Percentiles rank a stretch among this genome's conserved stretches.
These are phyloP conservation scores for Byasa hedistus DNA, from an alignment of 2,888 invertebrate genomes.

Conservation along the genomic window DNA sequence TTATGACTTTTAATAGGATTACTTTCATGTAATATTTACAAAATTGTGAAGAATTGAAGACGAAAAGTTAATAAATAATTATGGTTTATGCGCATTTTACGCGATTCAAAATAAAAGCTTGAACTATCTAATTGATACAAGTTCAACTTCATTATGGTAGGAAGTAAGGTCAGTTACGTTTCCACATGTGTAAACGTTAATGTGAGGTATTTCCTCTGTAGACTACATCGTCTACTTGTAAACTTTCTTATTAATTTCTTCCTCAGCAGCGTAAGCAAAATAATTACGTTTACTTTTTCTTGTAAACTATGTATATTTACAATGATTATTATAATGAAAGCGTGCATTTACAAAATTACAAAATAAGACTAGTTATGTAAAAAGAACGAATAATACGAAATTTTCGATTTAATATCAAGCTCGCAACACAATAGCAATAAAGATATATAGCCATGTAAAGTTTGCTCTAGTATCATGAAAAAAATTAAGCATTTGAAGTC, in stretches of 20 bases:
- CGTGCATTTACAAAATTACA: too few species aligned
- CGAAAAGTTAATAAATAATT: background rate
- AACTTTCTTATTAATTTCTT: conserved; percentile 20
- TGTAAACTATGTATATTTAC: background rate
- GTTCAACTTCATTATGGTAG: conserved; percentile 21
- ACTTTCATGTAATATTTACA: background rate
- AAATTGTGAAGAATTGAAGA: too few species aligned
- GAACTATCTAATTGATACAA: conserved; percentile 37
- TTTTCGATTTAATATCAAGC: background rate
- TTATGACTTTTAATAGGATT: background rate
- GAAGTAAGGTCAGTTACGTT: conserved; percentile 29
- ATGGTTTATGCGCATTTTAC: background rate
- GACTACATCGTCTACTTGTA: background rate
- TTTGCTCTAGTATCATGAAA: conserved; percentile 33
- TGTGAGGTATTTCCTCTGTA: conserved; percentile 11
- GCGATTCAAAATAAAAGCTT: conserved; percentile 31
- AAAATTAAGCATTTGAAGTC: conserved; percentile 39
- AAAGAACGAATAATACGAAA: background rate
- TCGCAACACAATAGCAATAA: background rate
- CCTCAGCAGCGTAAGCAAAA: background rate
- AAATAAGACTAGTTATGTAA: background rate
- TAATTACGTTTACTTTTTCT: background rate
- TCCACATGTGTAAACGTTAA: conserved; percentile 23
- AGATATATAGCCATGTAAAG: conserved; percentile 8
- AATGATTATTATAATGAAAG: too few species aligned